Conservation (phyloP, 2,797 vertebrate species). For the Oophaga sylvatica region DNA sequence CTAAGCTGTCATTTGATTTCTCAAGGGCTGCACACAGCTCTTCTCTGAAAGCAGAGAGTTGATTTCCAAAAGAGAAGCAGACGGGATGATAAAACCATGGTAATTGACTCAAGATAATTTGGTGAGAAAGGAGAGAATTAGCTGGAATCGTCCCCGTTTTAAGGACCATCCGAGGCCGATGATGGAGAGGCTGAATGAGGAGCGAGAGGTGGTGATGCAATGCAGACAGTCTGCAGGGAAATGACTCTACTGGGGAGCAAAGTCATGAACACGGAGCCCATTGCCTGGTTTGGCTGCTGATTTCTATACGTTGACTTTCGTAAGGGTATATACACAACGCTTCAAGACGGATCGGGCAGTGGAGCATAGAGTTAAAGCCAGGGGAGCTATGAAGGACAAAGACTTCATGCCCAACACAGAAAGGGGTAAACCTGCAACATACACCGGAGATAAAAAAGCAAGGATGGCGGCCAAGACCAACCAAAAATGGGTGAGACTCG, state of each 20-base stretch:
- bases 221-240: slow-evolving; percentile 49
- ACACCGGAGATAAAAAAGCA: slow-evolving; percentile 99
- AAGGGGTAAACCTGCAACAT: slow-evolving; percentile 96
- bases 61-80: slow-evolving; percentile 28
- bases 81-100: slow-evolving; percentile 11
- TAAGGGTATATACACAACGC: neutral
- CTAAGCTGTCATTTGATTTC: slow-evolving; percentile 48
- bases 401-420: slow-evolving; percentile 93
- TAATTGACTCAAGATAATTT: slow-evolving; percentile 53
- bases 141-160: slow-evolving; percentile 29
- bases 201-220: slow-evolving; percentile 44
- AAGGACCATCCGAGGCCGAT: neutral
- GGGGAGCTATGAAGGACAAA: slow-evolving; percentile 92
- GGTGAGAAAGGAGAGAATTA: slow-evolving; percentile 42
- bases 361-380: slow-evolving; percentile 89
- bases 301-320: slow-evolving; percentile 47
- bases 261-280: slow-evolving; percentile 63
- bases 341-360: slow-evolving; percentile 88
- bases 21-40: slow-evolving; percentile 21
- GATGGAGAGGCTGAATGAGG: slow-evolving; percentile 23
- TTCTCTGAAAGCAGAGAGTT: slow-evolving; percentile 42
- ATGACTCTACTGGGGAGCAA: slow-evolving; percentile 25
- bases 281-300: slow-evolving; percentile 55
- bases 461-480: slow-evolving; percentile 99
- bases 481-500: slow-evolving; percentile 98